A percentile compares a stretch with the other conserved stretches of the same genome.
Conservation (phyloP, 2,888 invertebrate genomes). For the Isoperla grammatica region DNA sequence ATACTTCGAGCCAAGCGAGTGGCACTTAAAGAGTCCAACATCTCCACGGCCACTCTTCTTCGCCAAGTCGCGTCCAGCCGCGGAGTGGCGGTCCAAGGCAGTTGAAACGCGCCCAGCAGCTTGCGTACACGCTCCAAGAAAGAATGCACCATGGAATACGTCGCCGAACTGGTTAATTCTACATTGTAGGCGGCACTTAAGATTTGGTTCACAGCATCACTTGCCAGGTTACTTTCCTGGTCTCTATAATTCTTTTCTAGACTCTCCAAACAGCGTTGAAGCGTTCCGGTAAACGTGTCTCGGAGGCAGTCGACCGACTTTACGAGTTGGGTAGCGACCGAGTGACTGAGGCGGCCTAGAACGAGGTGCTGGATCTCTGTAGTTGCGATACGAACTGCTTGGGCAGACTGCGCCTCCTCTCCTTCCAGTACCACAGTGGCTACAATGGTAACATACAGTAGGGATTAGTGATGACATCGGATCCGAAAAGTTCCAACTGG, state of each 20-base stretch:
- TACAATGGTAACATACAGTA: no score
- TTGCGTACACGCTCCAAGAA: conserved; percentile 62
- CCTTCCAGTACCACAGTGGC: no score
- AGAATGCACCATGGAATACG: conserved; percentile 57
- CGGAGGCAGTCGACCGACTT: conserved; percentile 75
- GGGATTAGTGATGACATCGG: no score
- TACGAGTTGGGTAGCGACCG: conserved; percentile 71
- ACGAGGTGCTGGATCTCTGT: conserved; percentile 73
- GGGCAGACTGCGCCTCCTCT: conserved; percentile 31
- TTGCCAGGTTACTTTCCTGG: conserved; percentile 53
- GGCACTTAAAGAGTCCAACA: conserved; percentile 65
- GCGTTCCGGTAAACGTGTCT: conserved; percentile 76
- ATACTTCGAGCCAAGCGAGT: conserved; percentile 65
- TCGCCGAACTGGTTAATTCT: conserved; percentile 58
- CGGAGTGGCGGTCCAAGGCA: conserved; percentile 54
- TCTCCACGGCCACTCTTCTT: conserved; percentile 59
- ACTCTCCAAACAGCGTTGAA: conserved; percentile 67
- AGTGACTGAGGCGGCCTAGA: conserved; percentile 64
- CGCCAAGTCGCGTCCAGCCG: conserved; percentile 61
- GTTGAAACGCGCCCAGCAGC: conserved; percentile 53
- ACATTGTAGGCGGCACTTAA: conserved; percentile 69
- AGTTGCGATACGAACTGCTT: conserved; percentile 55
- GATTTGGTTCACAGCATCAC: conserved; percentile 65
- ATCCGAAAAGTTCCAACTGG: no score
- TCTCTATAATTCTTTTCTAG: conserved; percentile 54